These are phyloP conservation scores for Thryonomys swinderianus DNA, from an alignment of 2,113 vertebrate species.

Conservation along the genomic window DNA sequence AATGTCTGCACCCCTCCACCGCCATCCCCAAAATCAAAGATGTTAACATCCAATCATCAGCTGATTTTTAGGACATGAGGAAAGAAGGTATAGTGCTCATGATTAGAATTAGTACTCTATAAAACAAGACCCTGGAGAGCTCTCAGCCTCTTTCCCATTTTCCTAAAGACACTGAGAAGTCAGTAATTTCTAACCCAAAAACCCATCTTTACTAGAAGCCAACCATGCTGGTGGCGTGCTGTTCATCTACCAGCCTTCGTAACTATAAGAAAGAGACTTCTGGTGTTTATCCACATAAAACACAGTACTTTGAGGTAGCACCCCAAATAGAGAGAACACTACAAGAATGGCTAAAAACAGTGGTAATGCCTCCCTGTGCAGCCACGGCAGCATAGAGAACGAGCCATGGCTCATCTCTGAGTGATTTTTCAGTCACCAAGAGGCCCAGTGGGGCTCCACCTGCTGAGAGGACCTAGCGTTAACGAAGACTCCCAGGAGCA, in stretches of 20 bases:
- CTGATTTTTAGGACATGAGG: neutral
- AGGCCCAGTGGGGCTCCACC: neutral
- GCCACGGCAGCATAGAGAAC: neutral
- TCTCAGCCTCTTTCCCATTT: neutral
- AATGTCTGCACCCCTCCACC: neutral
- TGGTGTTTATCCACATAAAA: neutral
- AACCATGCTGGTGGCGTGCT: no score
- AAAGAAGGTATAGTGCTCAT: neutral
- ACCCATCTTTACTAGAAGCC: neutral
- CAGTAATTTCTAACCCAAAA: neutral
- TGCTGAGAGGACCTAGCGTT: neutral
- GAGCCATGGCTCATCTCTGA: neutral
- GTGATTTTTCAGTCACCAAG: neutral
- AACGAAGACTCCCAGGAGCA: neutral
- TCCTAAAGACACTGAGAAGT: neutral
- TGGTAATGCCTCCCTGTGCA: neutral
- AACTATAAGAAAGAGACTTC: neutral
- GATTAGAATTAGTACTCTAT: neutral
- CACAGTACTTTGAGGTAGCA: neutral
- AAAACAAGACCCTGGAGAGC: neutral
- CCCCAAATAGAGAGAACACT: neutral
- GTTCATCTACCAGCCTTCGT: neutral
- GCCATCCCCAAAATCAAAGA: neutral
- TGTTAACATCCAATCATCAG: neutral
- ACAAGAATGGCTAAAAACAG: neutral